Evolutionary conservation across 2,888 invertebrate genomes (phyloP).

Genomic region (Meganola albula): DNA sequence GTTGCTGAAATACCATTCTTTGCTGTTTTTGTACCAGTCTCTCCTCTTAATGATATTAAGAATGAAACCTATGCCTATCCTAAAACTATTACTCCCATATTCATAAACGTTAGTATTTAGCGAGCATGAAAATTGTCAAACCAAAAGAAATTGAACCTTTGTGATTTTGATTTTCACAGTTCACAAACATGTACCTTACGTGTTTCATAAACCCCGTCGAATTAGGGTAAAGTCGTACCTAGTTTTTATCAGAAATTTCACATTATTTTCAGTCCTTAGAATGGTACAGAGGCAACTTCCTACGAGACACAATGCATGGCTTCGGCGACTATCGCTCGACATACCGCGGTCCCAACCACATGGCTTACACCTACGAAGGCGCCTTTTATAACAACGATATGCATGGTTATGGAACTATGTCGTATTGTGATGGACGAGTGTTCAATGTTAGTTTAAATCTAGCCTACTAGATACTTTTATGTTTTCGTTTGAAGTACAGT

Average conservation of each 20-base stretch:
- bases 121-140: too few relatives aligned
- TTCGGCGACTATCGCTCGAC: conserved; percentile 64
- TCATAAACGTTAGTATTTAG: too few relatives aligned
- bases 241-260: too few relatives aligned
- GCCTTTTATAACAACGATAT: conserved; percentile 67
- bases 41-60: background rate
- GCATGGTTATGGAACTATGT: conserved; percentile 75
- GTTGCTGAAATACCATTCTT: background rate
- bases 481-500: too few relatives aligned
- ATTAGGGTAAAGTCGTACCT: too few relatives aligned
- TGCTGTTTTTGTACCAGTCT: background rate
- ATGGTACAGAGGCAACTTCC: conserved; percentile 57
- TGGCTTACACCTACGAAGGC: conserved; percentile 62
- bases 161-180: too few relatives aligned
- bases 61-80: background rate
- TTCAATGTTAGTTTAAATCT: conserved; percentile 41
- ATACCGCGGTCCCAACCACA: conserved; percentile 35
- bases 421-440: conserved; percentile 63
- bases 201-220: too few relatives aligned
- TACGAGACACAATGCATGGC: conserved; percentile 70
- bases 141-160: too few relatives aligned
- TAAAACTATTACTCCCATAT: too few relatives aligned
- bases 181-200: too few relatives aligned
- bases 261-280: conserved; percentile 59
- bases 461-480: too few relatives aligned